Percentiles rank a stretch among this genome's conserved stretches.
Evolutionary conservation across 2,888 invertebrate genomes (phyloP).

Genomic region (Cyclophora punctaria): DNA sequence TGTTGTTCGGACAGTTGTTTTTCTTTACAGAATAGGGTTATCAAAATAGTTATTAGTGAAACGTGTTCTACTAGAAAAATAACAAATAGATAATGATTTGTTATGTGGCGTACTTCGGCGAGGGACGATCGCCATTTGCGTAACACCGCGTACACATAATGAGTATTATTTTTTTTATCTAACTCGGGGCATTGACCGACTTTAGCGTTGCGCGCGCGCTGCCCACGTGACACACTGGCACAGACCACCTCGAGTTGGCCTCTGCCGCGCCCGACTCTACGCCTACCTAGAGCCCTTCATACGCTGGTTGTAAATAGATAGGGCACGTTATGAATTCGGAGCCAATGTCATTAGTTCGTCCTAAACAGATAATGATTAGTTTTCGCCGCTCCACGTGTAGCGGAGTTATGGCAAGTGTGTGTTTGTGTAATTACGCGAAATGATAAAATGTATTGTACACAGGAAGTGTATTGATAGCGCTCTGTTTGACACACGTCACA

Average conservation of each 20-base stretch:
- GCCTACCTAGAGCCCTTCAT: constrained; percentile 15
- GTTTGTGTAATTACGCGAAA: constrained; percentile 1
- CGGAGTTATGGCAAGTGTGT: constrained; percentile 11
- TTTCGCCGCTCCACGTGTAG: constrained; percentile 20
- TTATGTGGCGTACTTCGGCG: constrained; percentile 22
- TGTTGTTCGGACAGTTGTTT: background rate
- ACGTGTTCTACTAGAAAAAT: constrained; percentile 18
- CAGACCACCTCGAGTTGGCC: constrained; percentile 33
- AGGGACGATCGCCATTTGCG: constrained; percentile 54
- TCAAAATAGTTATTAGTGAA: background rate
- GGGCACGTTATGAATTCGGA: constrained; percentile 52
- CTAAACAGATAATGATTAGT: constrained; percentile 42
- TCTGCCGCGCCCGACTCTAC: constrained; percentile 8
- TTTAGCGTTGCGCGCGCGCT: constrained; percentile 66
- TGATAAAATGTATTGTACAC: background rate
- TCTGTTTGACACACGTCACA: too few relatives aligned
- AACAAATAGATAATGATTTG: constrained; percentile 3
- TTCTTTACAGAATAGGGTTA: background rate
- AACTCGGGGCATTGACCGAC: constrained; percentile 73
- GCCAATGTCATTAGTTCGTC: constrained; percentile 63
- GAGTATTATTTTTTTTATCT: constrained; percentile 60
- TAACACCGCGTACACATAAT: constrained; percentile 66
- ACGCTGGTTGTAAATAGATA: constrained; percentile 34
- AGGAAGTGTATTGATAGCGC: background rate
- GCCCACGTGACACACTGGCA: constrained; percentile 68